These are phyloP conservation scores for Choloepus didactylus DNA, from an alignment of 2,797 vertebrate species.

Conservation along the genomic window DNA sequence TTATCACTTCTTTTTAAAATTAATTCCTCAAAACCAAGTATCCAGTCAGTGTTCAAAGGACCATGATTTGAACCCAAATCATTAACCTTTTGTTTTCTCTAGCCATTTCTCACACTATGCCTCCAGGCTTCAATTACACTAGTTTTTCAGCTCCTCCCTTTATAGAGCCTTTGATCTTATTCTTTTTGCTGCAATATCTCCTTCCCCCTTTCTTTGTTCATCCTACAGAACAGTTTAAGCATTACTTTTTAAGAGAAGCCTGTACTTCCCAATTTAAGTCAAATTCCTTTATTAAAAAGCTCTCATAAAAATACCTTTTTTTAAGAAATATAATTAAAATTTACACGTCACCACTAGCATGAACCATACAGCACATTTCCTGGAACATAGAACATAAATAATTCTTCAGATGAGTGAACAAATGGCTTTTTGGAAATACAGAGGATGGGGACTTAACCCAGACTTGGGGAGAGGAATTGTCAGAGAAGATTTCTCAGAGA, in stretches of 20 bases:
- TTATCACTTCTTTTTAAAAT: conserved; percentile 10
- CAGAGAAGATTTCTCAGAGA: background rate
- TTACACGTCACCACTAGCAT: background rate
- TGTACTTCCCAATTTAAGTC: background rate
- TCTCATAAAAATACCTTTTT: background rate
- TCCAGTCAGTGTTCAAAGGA: background rate
- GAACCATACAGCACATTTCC: background rate
- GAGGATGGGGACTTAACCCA: background rate
- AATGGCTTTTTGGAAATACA: background rate
- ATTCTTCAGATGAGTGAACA: background rate
- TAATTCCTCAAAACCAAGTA: background rate
- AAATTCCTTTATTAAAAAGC: background rate
- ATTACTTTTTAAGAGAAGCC: background rate
- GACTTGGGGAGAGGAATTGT: background rate
- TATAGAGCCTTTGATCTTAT: background rate
- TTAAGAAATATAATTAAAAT: background rate
- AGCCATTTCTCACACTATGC: background rate
- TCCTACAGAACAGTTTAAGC: too few relatives aligned
- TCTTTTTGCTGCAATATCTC: background rate
- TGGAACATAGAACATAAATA: background rate
- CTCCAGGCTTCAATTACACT: background rate
- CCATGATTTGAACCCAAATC: background rate
- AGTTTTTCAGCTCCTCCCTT: background rate
- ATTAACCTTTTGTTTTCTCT: background rate
- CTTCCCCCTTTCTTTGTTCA: background rate